phyloP scores from a whole-genome alignment of 2,113 vertebrate genomes.

The Paracanthobrama guichenoti region DNA sequence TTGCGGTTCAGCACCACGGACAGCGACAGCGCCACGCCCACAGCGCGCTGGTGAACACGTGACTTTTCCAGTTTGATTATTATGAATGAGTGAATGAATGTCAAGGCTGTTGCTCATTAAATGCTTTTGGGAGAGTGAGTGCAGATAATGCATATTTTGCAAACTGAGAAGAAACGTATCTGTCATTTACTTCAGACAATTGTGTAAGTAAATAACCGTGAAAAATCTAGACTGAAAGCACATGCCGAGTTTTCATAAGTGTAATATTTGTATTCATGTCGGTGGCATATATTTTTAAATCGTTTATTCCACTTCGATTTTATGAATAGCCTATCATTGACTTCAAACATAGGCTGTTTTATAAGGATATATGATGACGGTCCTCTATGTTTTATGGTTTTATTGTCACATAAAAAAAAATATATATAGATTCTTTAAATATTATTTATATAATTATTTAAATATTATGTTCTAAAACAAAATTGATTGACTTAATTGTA shows the following conservation, averaged over 20 bases:
- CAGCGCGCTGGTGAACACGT: neutral
- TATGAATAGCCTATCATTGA: neutral
- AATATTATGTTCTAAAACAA: neutral
- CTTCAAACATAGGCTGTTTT: neutral
- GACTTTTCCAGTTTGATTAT: conserved; percentile 36
- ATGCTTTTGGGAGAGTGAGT: neutral
- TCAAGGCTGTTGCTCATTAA: conserved; percentile 28
- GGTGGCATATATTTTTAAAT: neutral
- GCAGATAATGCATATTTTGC: too few species aligned
- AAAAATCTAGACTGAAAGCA: too few species aligned
- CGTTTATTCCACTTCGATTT: neutral
- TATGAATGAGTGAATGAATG: conserved; percentile 65
- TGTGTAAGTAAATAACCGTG: too few species aligned
- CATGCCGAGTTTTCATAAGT: neutral
- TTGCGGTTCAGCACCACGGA: conserved; percentile 68
- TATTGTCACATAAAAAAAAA: neutral
- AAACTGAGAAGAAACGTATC: too few species aligned
- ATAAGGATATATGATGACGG: neutral
- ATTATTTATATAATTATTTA: too few species aligned
- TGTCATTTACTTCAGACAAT: too few species aligned
- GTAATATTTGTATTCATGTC: neutral
- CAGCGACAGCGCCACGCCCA: conserved; percentile 47
- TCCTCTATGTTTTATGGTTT: conserved; percentile 2
- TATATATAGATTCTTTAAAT: neutral
- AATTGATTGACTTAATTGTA: neutral